Base-by-base conservation (phyloP, 2,113 vertebrate species). In the Camelus dromedarius region DNA sequence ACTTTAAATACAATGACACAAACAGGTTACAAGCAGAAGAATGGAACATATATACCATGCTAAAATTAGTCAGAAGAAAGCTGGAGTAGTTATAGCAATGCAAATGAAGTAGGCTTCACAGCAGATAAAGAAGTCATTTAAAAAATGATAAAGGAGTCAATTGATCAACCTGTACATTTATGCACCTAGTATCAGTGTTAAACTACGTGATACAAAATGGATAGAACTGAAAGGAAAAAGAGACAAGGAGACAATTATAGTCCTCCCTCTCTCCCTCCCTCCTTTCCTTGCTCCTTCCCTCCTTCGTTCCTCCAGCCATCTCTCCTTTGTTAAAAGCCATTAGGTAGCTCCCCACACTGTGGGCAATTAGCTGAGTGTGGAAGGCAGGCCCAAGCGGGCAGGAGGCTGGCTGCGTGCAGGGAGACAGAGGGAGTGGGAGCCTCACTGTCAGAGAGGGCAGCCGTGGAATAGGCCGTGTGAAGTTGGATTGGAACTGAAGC, bases 391-490 rank as follows among this genome's bases (percentile, higher is more conserved):
- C 20, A n/a, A 28, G 35, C 8, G 35, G 6, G 19, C 62, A 85
- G 85, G 72, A 92, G 79, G 81, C 89, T 12, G 62, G 82, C 79
- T 84, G 93, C 50, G 64, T 42, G 96, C 38, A 32, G 14, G 64
- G 28, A 72, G 10, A 50, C 15, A 7, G n/a, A 42, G 15, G 38
- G 18, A 32, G 50, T 7, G n/a, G 66, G 22, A 58, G 14, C 46
- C 42, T 70, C 54, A 60, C 54, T 14, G 5, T 3, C 1, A 4
- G 75, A 80, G 42, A 64, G 46, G 9, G 10, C 12, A 38, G 83
- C 18, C 26, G n/a, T 1, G 22, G 30, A 72, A 54, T 14, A 48
- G 32, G 46, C 35, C 7, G 6, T 5, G n/a, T 26, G 70, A 13
- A 22, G 19, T 4, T 58, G 26, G 69, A 35, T 2, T 84, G 32